Percentiles rank a stretch among this genome's conserved stretches.
phyloP scores from a whole-genome alignment of 2,797 vertebrate species.

The Poecilia gillii region DNA sequence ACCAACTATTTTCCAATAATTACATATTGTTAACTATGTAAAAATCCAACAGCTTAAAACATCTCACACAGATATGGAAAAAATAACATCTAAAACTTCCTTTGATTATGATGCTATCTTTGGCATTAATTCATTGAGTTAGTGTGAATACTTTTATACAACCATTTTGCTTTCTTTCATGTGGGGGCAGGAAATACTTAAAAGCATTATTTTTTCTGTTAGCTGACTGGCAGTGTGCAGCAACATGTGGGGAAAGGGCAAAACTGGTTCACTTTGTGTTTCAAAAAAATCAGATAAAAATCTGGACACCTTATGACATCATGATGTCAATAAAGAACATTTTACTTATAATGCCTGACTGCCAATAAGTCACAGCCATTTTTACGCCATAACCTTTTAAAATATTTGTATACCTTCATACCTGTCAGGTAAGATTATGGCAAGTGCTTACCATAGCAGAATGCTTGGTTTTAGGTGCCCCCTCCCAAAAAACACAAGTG shows the following conservation, averaged over 20 bases:
- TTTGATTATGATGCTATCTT: too few relatives aligned
- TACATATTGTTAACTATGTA: neutral
- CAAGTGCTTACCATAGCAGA: neutral
- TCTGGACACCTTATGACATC: neutral
- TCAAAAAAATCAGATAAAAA: neutral
- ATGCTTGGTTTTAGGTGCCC: neutral
- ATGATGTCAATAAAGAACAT: neutral
- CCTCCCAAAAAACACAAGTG: neutral
- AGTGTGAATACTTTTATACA: neutral
- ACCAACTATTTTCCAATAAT: neutral
- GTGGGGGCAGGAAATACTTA: neutral
- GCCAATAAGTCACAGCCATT: neutral
- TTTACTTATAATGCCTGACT: neutral
- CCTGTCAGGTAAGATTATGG: neutral
- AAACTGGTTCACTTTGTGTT: neutral
- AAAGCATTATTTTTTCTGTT: neutral
- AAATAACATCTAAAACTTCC: too few relatives aligned
- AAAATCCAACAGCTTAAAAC: neutral
- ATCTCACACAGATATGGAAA: neutral
- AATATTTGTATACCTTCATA: neutral
- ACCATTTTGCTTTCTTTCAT: neutral
- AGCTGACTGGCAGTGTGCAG: constrained; percentile 1
- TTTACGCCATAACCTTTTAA: neutral
- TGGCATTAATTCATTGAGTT: neutral
- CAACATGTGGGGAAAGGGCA: neutral